Conservation (phyloP, 2,113 vertebrate species). For the Oncorhynchus masou region DNA sequence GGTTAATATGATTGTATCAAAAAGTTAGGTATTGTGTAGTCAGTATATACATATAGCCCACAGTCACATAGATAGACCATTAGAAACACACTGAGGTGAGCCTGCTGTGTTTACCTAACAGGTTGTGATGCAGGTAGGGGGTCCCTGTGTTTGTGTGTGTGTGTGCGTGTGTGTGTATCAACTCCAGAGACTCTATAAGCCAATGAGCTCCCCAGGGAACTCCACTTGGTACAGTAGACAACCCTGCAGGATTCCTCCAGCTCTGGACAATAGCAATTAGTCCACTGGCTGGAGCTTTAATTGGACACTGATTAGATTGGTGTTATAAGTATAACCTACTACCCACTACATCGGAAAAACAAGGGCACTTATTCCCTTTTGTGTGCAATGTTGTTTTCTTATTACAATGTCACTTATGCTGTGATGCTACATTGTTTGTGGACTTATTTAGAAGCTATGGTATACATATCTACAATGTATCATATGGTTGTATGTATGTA, state of each 20-base stretch:
- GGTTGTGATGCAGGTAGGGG: not conserved
- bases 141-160: not conserved
- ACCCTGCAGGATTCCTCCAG: conserved; percentile 54
- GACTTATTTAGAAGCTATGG: no score
- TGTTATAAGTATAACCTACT: conserved; percentile 42
- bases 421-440: conserved; percentile 2
- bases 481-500: no score
- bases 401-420: not conserved
- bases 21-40: no score
- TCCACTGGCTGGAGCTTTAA: conserved; percentile 70
- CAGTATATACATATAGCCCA: no score
- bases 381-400: conserved; percentile 14
- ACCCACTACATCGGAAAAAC: conserved; percentile 26
- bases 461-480: no score
- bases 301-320: conserved; percentile 73
- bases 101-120: not conserved
- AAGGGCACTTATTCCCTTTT: conserved; percentile 17
- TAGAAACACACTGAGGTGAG: not conserved
- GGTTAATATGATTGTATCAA: no score
- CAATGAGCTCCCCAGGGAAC: conserved; percentile 68
- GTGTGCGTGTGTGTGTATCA: conserved; percentile 9
- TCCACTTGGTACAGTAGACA: conserved; percentile 58
- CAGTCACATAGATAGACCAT: not conserved
- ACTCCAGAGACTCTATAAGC: conserved; percentile 35
- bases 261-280: conserved; percentile 69